Percentiles rank a stretch among this genome's conserved stretches.
phyloP scores from a whole-genome alignment of 2,888 invertebrate species.

The Thalpophila matura region DNA sequence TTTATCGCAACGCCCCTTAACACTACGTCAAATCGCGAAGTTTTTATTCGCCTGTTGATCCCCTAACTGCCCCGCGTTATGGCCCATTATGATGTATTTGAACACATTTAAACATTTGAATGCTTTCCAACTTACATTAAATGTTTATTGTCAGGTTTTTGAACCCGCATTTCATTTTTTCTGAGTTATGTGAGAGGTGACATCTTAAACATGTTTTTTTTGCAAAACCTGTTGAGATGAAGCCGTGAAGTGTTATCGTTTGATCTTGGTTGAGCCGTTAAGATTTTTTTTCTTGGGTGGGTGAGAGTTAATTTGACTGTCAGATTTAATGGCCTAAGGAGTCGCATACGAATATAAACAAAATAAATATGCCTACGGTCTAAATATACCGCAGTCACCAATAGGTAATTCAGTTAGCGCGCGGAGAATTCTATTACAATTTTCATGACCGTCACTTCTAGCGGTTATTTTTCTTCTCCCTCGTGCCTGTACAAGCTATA shows the following conservation, averaged over 20 bases:
- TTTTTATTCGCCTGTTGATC: conserved; percentile 87
- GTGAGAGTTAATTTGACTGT: conserved; percentile 2
- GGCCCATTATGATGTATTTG: conserved; percentile 74
- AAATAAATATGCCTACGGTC: too few relatives aligned
- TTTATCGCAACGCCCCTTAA: conserved; percentile 59
- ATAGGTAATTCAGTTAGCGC: too few relatives aligned
- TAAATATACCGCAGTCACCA: too few relatives aligned
- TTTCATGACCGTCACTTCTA: too few relatives aligned
- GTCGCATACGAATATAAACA: too few relatives aligned
- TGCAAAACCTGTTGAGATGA: conserved; percentile 3
- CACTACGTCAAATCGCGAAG: conserved; percentile 64
- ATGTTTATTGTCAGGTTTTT: conserved; percentile 56
- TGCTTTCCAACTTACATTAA: conserved; percentile 63
- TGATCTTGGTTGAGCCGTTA: conserved; percentile 14
- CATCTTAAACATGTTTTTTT: conserved; percentile 32
- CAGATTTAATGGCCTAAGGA: not conserved
- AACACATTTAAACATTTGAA: conserved; percentile 69
- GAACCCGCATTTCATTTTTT: conserved; percentile 47
- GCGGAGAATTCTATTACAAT: too few relatives aligned
- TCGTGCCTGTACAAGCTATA: too few relatives aligned
- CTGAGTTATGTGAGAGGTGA: conserved; percentile 42
- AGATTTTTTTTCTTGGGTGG: not conserved
- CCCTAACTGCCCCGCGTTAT: conserved; percentile 72
- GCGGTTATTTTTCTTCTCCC: too few relatives aligned
- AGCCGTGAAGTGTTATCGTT: conserved; percentile 17